Percentiles rank a stretch among this genome's conserved stretches.
These are phyloP conservation scores for Serranus cabrilla DNA, from an alignment of 2,797 vertebrate species.

Conservation along the genomic window DNA sequence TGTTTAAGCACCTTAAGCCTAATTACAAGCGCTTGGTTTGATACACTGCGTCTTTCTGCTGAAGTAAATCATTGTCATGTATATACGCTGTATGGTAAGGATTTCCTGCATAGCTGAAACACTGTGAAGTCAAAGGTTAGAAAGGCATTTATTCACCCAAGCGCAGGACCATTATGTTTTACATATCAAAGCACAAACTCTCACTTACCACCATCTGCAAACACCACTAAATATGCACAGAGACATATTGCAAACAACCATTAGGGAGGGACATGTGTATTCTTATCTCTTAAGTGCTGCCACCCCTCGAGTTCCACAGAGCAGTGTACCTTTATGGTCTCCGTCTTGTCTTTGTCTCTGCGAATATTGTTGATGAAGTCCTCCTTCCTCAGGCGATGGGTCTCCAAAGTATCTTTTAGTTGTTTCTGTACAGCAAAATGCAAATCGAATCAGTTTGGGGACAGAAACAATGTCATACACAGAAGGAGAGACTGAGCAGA, in stretches of 20 bases:
- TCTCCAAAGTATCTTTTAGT: constrained; percentile 84
- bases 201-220: constrained; percentile 58
- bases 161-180: constrained; percentile 41
- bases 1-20: neutral
- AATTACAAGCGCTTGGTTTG: neutral
- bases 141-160: constrained; percentile 15
- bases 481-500: neutral
- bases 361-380: constrained; percentile 77
- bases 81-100: neutral
- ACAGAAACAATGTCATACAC: constrained; percentile 12
- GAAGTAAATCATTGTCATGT: neutral
- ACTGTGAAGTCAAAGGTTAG: constrained; percentile 25
- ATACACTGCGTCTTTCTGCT: neutral
- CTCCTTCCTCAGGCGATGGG: constrained; percentile 76
- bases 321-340: constrained; percentile 84
- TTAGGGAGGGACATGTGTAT: constrained; percentile 50
- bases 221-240: constrained; percentile 59
- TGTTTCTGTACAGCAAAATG: constrained; percentile 80
- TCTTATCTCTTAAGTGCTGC: constrained; percentile 76
- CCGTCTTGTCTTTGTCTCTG: constrained; percentile 82
- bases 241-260: constrained; percentile 65
- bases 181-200: constrained; percentile 59
- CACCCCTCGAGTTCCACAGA: constrained; percentile 15
- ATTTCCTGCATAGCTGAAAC: neutral
- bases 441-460: constrained; percentile 20